Base-by-base conservation (phyloP, 2,888 invertebrate species). In the Tenthredo livida region DNA sequence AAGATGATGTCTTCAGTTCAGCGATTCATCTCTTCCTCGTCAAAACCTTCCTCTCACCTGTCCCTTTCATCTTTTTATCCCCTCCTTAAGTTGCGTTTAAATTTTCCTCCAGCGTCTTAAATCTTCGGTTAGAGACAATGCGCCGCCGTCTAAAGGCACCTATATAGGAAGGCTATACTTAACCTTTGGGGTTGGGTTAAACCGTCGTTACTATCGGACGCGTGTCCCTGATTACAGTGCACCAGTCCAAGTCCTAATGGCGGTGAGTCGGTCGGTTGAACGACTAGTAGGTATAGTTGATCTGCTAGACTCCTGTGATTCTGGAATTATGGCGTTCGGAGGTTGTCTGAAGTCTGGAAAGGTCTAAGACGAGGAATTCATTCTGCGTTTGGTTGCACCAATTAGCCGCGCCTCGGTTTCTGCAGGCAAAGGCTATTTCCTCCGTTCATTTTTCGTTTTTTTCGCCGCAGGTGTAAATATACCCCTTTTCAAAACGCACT, bases 171-270 rank as follows among this genome's bases (percentile, higher is more conserved):
- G 87, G 86, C 88, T 89, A 88, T 88, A 89, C 88, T 90, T 90
- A 89, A 90, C 90, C 90, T 88, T 87, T 87, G 87, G 85, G 88
- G 89, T 88, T 89, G 88, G 87, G 88, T 86, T 86, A 89, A 84
- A 61, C 84, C 85, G 85, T 80, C 80, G 78, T 85, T 75, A 54
- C 84, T 86, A 86, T 88, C 87, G 87, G 89, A 89, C 91, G 89
- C 90, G 90, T 91, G 90, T 90, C 89, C 88, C 90, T 90, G 90
- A 91, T 91, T 90, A 90, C 87, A 88, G 89, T 89, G 89, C 88
- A 89, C 86, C 86, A 84, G 29, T 84, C 85, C 86, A 72, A 65
- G 67, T 43, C 83, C 84, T 86, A 84, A 85, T 82, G 72, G 58
- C 84, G 40, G 84, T 75, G 75, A 73, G 77, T 78, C 61, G 78